These are phyloP conservation scores for Leucophenga montana DNA, from an alignment of 2,888 invertebrate genomes.

Conservation along the genomic window DNA sequence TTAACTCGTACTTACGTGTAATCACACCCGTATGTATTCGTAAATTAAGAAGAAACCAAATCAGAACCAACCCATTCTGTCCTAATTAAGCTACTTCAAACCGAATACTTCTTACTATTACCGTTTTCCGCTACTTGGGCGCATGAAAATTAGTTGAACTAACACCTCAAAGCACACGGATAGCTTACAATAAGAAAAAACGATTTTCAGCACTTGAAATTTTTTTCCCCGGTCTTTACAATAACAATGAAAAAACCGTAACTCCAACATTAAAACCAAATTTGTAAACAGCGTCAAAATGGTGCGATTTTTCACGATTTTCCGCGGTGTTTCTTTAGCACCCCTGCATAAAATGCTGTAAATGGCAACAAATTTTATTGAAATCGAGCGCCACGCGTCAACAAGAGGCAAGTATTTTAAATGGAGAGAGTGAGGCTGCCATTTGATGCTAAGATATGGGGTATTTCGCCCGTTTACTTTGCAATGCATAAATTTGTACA, in stretches of 20 bases:
- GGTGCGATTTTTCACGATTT: constrained; percentile 43
- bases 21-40: too few species aligned
- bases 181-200: neutral
- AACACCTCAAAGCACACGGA: neutral
- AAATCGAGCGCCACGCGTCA: constrained; percentile 29
- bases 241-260: neutral
- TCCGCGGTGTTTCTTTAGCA: neutral
- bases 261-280: constrained; percentile 66
- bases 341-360: constrained; percentile 35
- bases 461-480: neutral
- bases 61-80: too few species aligned
- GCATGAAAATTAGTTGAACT: neutral
- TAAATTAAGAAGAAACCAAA: too few species aligned
- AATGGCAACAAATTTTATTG: constrained; percentile 47
- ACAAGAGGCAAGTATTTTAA: neutral
- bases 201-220: constrained; percentile 50
- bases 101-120: too few species aligned
- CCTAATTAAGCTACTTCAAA: too few species aligned
- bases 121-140: neutral
- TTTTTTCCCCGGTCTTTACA: constrained; percentile 30
- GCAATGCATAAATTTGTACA: constrained; percentile 61
- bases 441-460: constrained; percentile 14
- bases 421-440: neutral
- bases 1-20: too few species aligned
- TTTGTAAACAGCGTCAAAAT: constrained; percentile 62